Conservation (phyloP, 1,140 invertebrate genomes). For the Holotrichia oblita region DNA sequence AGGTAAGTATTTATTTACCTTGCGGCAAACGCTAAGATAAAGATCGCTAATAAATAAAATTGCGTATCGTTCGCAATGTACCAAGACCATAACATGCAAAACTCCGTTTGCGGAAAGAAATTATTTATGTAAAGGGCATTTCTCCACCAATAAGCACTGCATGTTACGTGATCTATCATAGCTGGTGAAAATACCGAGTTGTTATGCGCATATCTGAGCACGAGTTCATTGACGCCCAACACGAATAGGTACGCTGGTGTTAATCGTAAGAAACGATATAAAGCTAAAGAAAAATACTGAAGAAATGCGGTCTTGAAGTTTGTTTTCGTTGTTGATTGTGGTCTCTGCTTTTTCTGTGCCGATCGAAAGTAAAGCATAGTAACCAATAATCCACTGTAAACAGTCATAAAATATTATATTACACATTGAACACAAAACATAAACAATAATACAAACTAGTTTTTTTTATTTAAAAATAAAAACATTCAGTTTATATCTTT, state of each 20-base stretch:
- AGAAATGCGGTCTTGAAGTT: conserved; percentile 33
- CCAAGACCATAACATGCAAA: conserved; percentile 91
- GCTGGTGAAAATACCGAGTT: conserved; percentile 79
- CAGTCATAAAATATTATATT: no score
- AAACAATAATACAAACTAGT: no score
- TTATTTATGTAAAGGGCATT: conserved; percentile 85
- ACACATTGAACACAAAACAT: no score
- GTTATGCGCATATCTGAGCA: conserved; percentile 71
- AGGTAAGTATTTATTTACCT: conserved; percentile 67
- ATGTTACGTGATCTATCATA: conserved; percentile 77
- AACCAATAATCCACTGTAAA: conserved; percentile 77
- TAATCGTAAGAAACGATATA: conserved; percentile 77
- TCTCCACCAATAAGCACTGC: conserved; percentile 83
- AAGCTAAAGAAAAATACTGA: conserved; percentile 68
- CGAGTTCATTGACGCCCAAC: conserved; percentile 76
- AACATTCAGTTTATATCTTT: no score
- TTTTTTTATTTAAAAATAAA: no score
- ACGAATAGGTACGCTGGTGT: conserved; percentile 85
- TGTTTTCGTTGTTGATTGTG: conserved; percentile 12
- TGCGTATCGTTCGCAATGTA: conserved; percentile 95
- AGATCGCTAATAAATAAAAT: conserved; percentile 79
- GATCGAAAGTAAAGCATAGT: conserved; percentile 77
- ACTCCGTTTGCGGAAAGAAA: conserved; percentile 78
- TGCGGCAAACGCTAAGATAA: conserved; percentile 78
- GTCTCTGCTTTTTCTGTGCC: conserved; percentile 60